A percentile compares a stretch with the other conserved stretches of the same genome.
phyloP scores from a whole-genome alignment of 2,113 vertebrate genomes.

The Megaceryle maxima region DNA sequence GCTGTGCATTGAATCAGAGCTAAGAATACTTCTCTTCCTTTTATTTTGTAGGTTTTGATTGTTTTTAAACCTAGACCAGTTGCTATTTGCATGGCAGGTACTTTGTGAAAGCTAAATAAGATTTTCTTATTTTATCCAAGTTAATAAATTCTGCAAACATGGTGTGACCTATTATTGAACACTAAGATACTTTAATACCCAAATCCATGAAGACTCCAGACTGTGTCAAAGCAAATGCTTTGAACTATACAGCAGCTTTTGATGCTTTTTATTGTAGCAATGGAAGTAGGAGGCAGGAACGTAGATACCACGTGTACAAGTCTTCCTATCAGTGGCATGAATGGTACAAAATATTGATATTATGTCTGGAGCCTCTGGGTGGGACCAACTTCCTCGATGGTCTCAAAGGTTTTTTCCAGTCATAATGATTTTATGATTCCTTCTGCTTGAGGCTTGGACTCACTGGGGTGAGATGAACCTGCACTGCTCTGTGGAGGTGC shows the following conservation, averaged over 20 bases:
- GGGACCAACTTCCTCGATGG: neutral
- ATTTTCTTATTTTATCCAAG: neutral
- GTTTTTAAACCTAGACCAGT: neutral
- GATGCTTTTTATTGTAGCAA: neutral
- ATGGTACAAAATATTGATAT: rapidly evolving
- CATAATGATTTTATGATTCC: too few relatives aligned
- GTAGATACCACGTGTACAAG: rapidly evolving
- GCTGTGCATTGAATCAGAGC: neutral
- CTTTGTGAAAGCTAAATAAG: neutral
- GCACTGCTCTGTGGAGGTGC: neutral
- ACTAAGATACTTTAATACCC: neutral
- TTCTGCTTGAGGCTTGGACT: neutral
- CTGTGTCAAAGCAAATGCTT: neutral
- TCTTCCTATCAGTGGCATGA: neutral
- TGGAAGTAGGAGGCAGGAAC: neutral
- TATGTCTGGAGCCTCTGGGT: neutral
- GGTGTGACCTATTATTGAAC: neutral
- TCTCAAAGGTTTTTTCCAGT: too few relatives aligned
- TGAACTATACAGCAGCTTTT: neutral
- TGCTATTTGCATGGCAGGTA: neutral
- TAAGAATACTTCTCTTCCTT: slow-evolving; percentile 5
- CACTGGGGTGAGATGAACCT: neutral
- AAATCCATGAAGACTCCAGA: neutral
- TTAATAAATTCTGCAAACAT: neutral
- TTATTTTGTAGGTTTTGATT: neutral